Conservation (phyloP, 1,140 invertebrate genomes). For the Drosophila kanapiae region DNA sequence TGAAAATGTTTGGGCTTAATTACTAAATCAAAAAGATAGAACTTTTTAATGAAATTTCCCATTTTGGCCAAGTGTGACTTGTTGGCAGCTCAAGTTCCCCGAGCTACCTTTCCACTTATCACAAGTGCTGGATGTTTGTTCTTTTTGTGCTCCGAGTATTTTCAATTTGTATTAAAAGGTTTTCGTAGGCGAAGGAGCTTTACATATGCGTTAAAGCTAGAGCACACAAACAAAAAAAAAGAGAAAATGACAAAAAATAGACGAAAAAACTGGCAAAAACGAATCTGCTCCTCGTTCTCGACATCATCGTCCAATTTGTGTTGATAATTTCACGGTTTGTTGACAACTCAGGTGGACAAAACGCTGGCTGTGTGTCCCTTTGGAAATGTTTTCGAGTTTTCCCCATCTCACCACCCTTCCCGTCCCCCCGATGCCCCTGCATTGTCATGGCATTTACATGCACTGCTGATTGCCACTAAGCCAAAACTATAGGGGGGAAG, state of each 20-base stretch:
- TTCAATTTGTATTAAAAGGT: slow-evolving; percentile 83
- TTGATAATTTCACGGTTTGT: slow-evolving; percentile 85
- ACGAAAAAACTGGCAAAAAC: slow-evolving; percentile 50
- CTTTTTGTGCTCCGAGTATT: slow-evolving; percentile 68
- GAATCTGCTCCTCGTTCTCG: slow-evolving; percentile 48
- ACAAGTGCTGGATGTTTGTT: slow-evolving; percentile 58
- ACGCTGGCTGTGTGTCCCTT: slow-evolving; percentile 32
- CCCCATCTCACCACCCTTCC: neutral
- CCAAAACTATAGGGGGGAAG: slow-evolving; percentile 51
- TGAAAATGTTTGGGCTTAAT: no score
- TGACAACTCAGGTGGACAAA: slow-evolving; percentile 82
- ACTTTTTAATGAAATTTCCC: neutral
- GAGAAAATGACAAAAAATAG: slow-evolving; percentile 1
- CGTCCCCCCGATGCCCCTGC: slow-evolving; percentile 13
- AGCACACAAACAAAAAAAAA: slow-evolving; percentile 25
- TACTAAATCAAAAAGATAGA: neutral
- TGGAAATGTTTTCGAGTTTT: slow-evolving; percentile 66
- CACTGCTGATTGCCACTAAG: slow-evolving; percentile 75
- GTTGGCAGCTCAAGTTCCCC: slow-evolving; percentile 12
- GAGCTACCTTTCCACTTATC: slow-evolving; percentile 59
- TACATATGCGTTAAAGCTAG: slow-evolving; percentile 71
- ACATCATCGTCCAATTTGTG: slow-evolving; percentile 76
- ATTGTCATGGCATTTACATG: slow-evolving; percentile 83
- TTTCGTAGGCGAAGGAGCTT: slow-evolving; percentile 60
- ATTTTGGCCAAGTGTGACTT: slow-evolving; percentile 17